Evolutionary conservation across 2,888 invertebrate genomes (phyloP).

Genomic region (Saturnia pavonia): DNA sequence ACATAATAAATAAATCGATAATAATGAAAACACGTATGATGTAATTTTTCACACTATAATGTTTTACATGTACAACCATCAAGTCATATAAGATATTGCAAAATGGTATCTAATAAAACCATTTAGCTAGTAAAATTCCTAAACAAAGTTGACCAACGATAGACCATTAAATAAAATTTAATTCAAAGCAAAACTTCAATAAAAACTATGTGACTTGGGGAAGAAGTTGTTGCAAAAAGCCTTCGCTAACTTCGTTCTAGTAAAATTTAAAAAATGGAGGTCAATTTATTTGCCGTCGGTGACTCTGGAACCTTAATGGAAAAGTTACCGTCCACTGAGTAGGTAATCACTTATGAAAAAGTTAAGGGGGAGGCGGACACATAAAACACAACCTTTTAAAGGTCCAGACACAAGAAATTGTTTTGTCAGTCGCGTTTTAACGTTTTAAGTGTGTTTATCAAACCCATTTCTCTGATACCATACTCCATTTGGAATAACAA

Average conservation of each 20-base stretch:
- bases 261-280: conserved; percentile 45
- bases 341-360: conserved; percentile 16
- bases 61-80: background rate
- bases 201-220: background rate
- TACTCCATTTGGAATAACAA: conserved; percentile 3
- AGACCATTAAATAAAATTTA: background rate
- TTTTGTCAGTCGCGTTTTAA: conserved; percentile 6
- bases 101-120: too few relatives aligned
- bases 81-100: too few relatives aligned
- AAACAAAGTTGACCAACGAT: background rate
- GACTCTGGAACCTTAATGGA: conserved; percentile 33
- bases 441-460: background rate
- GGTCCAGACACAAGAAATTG: background rate
- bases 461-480: background rate
- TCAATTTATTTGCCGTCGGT: conserved; percentile 42
- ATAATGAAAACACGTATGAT: background rate
- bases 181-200: background rate
- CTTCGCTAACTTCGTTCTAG: conserved; percentile 8
- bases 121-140: background rate
- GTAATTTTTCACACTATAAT: background rate
- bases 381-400: conserved; percentile 14
- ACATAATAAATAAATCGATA: background rate
- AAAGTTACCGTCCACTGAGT: conserved; percentile 18
- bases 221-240: conserved; percentile 5
- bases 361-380: background rate